Percentiles rank a stretch among this genome's conserved stretches.
Evolutionary conservation across 2,113 vertebrate genomes (phyloP).

Genomic region (Ifrita kowaldi): DNA sequence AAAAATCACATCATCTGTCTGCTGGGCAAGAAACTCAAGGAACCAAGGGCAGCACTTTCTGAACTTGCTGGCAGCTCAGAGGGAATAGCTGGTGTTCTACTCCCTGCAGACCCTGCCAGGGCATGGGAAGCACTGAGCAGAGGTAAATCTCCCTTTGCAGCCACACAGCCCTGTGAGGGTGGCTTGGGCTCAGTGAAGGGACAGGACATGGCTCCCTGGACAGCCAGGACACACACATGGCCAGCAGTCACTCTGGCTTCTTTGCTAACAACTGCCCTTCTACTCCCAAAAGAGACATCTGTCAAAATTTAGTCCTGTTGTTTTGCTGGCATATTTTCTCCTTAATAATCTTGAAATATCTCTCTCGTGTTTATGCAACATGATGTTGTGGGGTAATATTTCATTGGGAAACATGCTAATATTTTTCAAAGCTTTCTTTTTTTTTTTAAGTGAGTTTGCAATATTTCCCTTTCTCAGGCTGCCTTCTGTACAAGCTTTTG

Average conservation of each 20-base stretch:
- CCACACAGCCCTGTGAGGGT: background rate
- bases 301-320: background rate
- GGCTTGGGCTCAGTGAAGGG: background rate
- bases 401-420: background rate
- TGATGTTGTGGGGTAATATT: background rate
- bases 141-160: background rate
- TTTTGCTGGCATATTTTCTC: background rate
- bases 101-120: background rate
- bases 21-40: background rate
- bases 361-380: background rate
- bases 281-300: background rate
- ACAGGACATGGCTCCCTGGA: background rate
- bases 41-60: background rate
- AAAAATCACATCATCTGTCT: background rate
- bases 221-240: background rate
- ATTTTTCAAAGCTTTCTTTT: background rate
- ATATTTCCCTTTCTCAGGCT: background rate
- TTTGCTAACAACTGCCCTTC: background rate
- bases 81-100: rapidly evolving
- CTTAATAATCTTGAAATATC: background rate
- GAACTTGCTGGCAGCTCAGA: background rate
- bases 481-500: background rate
- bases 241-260: background rate
- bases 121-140: rapidly evolving
- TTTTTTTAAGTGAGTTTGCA: background rate